Percentiles rank a stretch among this genome's conserved stretches.
Conservation (phyloP, 1,140 invertebrate species). For the Cepaea nemoralis region DNA sequence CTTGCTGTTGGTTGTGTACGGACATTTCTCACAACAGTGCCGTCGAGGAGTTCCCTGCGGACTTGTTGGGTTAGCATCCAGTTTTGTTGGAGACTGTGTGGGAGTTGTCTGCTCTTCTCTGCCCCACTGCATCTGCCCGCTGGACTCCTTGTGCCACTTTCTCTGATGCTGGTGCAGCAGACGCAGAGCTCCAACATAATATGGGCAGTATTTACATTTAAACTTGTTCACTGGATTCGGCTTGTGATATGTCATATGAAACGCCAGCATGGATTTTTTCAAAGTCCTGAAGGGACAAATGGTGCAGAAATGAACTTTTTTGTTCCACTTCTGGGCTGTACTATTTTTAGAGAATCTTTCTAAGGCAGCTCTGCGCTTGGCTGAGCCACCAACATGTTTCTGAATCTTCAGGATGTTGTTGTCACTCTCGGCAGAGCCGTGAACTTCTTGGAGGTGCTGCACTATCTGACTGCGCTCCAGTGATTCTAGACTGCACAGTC, state of each 20-base stretch:
- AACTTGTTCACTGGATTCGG: conserved; percentile 78
- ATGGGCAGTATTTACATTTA: conserved; percentile 86
- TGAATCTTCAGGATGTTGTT: conserved; percentile 49
- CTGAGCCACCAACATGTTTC: conserved; percentile 29
- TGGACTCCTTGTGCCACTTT: conserved; percentile 64
- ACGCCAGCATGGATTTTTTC: conserved; percentile 78
- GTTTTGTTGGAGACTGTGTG: conserved; percentile 41
- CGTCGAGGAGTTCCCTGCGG: conserved; percentile 45
- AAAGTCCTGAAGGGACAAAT: conserved; percentile 83
- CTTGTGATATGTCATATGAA: conserved; percentile 82
- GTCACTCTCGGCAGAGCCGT: conserved; percentile 48
- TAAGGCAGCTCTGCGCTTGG: not conserved
- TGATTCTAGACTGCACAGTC: conserved; percentile 59
- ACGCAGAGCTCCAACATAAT: conserved; percentile 77
- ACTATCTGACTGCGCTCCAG: conserved; percentile 37
- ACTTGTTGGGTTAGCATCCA: not conserved
- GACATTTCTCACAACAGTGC: conserved; percentile 70
- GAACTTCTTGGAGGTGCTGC: conserved; percentile 50
- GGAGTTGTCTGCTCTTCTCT: conserved; percentile 47
- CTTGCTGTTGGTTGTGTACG: conserved; percentile 78
- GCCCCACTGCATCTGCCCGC: conserved; percentile 14
- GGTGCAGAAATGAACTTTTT: conserved; percentile 74
- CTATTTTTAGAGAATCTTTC: not conserved
- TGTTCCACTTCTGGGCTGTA: not conserved
- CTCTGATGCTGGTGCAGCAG: conserved; percentile 69